Base-by-base conservation (phyloP, 2,888 invertebrate species). In the Sphaeridia pumilis region DNA sequence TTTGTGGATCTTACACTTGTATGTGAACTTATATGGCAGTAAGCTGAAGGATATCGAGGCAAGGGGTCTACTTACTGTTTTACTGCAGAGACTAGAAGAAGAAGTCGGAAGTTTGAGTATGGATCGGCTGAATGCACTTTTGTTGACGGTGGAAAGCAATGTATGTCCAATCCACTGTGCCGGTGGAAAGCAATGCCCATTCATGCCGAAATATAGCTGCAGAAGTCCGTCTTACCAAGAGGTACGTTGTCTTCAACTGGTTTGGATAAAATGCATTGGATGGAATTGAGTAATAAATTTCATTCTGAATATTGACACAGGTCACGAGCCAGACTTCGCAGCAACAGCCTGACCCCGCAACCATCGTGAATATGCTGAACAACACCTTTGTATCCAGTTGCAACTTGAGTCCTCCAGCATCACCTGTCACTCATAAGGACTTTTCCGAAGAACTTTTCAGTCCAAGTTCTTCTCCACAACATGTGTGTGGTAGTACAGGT, bases 31-130 rank as follows among this genome's bases (percentile, higher is more conserved):
- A 17, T 52, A 31, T 5, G 52, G 41, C 21, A 46, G 45, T 14
- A 52, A 52, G 28, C 24, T 52, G 24, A 52, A 52, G 20, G 52
- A 52, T 38, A 27, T 52, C n/a, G 46, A 46, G 4, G 7, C 26
- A 14, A 36, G 52, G n/a, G 52, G 46, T n/a, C 38, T 52, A 10
- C 36, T 52, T 4, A 17, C 22, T 3, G 31, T 52, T 31, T 27
- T 52, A n/a, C 36, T 45, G 24, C 14, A 46, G 12, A 35, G 36
- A 14, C 14, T 52, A n/a, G 35, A 45, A 27, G 38, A 46, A 4
- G 45, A 52, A 26, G 17, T 46, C 12, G 52, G 52, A 17, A 45
- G 38, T 12, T 46, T 36, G 12, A 46, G 22, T 21, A 45, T 52
- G 22, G 52, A 52, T 3, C 26, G 17, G 4, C 22, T 52, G 22